Conservation (phyloP, 1,140 invertebrate species). For the Saccostrea echinata region DNA sequence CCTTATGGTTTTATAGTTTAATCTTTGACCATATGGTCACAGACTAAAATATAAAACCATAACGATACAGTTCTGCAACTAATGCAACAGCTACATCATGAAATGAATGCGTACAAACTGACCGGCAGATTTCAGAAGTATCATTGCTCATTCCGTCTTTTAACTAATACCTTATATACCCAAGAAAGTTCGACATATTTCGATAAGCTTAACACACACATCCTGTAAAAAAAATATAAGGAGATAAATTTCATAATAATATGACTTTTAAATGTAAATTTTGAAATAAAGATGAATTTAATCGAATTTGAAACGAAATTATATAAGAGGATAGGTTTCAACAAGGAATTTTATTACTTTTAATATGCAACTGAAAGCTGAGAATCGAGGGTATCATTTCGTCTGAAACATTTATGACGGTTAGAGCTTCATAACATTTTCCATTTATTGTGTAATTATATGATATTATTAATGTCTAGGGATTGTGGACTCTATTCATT, state of each 20-base stretch:
- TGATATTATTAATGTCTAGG: slow-evolving; percentile 7
- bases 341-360: slow-evolving; percentile 20
- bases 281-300: neutral
- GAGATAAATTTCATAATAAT: slow-evolving; percentile 7
- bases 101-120: too few relatives aligned
- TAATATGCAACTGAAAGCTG: slow-evolving; percentile 7
- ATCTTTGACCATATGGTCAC: too few relatives aligned
- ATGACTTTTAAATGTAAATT: slow-evolving; percentile 26
- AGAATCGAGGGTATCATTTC: neutral
- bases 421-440: neutral
- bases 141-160: too few relatives aligned
- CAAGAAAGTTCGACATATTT: neutral
- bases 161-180: too few relatives aligned
- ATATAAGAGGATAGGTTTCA: slow-evolving; percentile 18
- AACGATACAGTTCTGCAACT: too few relatives aligned
- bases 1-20: too few relatives aligned
- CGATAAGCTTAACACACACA: neutral
- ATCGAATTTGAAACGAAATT: neutral
- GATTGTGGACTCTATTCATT: neutral
- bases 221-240: neutral
- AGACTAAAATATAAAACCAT: too few relatives aligned
- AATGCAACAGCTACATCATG: too few relatives aligned
- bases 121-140: too few relatives aligned
- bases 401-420: neutral
- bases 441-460: neutral